A percentile compares a stretch with the other conserved stretches of the same genome.
These are phyloP conservation scores for Tanypteryx hageni DNA, from an alignment of 2,888 invertebrate genomes.

Conservation along the genomic window DNA sequence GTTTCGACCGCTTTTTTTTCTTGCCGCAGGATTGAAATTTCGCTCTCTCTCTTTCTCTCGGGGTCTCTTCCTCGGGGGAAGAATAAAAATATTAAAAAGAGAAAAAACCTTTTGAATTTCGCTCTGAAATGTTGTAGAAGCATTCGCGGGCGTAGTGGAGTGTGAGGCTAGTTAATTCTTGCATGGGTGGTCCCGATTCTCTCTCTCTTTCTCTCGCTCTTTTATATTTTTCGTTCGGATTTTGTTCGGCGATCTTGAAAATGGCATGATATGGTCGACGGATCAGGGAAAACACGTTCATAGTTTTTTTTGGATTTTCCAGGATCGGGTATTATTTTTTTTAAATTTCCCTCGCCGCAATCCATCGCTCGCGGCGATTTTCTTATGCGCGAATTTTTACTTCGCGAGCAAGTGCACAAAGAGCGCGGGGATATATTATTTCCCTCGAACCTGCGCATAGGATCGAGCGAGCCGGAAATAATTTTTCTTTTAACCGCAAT, in stretches of 20 bases:
- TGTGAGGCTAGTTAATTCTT: conserved; percentile 60
- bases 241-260: conserved; percentile 63
- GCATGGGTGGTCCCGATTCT: conserved; percentile 54
- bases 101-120: conserved; percentile 55
- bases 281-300: conserved; percentile 41
- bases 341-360: conserved; percentile 42
- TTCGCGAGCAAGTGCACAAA: conserved; percentile 33
- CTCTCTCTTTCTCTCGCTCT: not conserved
- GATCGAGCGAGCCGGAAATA: conserved; percentile 26
- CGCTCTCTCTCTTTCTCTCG: conserved; percentile 29
- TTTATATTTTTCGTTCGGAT: conserved; percentile 40
- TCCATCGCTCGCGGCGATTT: conserved; percentile 41
- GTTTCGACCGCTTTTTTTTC: not conserved
- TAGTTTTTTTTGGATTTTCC: conserved; percentile 38
- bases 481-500: conserved; percentile 24
- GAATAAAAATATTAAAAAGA: not conserved
- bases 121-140: conserved; percentile 59
- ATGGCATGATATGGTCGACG: conserved; percentile 60
- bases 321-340: conserved; percentile 41
- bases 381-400: conserved; percentile 56
- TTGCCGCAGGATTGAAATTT: not conserved
- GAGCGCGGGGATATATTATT: conserved; percentile 30
- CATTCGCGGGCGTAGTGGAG: conserved; percentile 56
- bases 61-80: conserved; percentile 2
- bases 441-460: not conserved